phyloP scores from a whole-genome alignment of 2,888 invertebrate genomes.

The Cataglyphis altisquamis region DNA sequence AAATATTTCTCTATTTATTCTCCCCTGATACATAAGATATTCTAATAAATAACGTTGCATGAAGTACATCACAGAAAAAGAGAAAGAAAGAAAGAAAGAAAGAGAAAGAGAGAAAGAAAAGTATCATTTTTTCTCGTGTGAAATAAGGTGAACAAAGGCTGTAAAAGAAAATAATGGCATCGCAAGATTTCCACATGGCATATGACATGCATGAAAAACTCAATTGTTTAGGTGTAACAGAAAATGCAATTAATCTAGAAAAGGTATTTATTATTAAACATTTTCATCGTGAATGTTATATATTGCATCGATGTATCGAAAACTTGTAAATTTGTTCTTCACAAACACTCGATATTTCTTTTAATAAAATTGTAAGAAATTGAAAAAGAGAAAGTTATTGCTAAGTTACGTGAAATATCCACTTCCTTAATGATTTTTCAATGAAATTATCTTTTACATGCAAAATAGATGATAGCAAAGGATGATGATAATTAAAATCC shows the following conservation, averaged over 20 bases:
- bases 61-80: not conserved
- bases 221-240: slow-evolving; percentile 79
- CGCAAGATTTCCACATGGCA: slow-evolving; percentile 68
- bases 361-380: not conserved
- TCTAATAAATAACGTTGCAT: not conserved
- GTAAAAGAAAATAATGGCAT: slow-evolving; percentile 11
- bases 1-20: slow-evolving; percentile 12
- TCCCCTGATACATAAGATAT: slow-evolving; percentile 7
- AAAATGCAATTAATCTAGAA: slow-evolving; percentile 80
- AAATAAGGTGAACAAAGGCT: not conserved
- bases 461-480: not conserved
- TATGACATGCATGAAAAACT: slow-evolving; percentile 63
- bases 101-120: not conserved
- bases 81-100: not conserved
- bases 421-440: not conserved
- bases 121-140: not conserved
- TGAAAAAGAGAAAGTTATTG: not conserved
- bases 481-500: not conserved
- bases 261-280: slow-evolving; percentile 70
- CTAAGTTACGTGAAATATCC: not conserved
- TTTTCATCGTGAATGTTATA: not conserved
- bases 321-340: not conserved
- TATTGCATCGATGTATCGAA: not conserved
- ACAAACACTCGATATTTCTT: not conserved
- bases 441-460: not conserved